A percentile compares a stretch with the other conserved stretches of the same genome.
phyloP scores from a whole-genome alignment of 2,113 vertebrate genomes.

The Otocyon megalotis region DNA sequence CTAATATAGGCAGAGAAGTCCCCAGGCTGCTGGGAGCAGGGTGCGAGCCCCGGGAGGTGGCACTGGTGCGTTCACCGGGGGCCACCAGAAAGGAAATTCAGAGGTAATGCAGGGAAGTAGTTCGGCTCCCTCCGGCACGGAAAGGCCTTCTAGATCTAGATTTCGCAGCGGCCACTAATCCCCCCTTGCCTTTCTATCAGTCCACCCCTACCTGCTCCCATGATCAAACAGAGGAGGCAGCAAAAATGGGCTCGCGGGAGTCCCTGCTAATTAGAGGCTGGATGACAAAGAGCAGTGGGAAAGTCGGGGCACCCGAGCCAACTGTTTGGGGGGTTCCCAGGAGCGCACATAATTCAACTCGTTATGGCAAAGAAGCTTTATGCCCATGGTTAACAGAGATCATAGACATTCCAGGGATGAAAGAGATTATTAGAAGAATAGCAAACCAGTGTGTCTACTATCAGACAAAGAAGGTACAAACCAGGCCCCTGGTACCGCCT shows the following conservation, averaged over 20 bases:
- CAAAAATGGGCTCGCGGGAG: neutral
- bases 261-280: neutral
- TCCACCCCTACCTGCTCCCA: neutral
- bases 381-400: neutral
- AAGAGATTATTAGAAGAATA: neutral
- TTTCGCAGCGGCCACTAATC: neutral
- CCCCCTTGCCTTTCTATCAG: neutral
- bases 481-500: neutral
- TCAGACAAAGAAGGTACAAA: neutral
- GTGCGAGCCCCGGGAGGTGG: neutral
- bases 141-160: neutral
- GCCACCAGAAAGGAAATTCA: neutral
- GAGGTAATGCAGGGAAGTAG: neutral
- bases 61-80: neutral
- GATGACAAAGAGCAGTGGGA: neutral
- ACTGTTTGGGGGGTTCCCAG: neutral
- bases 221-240: neutral
- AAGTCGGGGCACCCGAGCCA: neutral
- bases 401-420: neutral
- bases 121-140: neutral
- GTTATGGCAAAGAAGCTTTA: neutral
- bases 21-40: neutral
- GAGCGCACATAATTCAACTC: neutral
- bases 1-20: neutral
- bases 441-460: neutral